Base-by-base conservation (phyloP, 1,140 invertebrate species). In the Lysiphlebus fabarum region DNA sequence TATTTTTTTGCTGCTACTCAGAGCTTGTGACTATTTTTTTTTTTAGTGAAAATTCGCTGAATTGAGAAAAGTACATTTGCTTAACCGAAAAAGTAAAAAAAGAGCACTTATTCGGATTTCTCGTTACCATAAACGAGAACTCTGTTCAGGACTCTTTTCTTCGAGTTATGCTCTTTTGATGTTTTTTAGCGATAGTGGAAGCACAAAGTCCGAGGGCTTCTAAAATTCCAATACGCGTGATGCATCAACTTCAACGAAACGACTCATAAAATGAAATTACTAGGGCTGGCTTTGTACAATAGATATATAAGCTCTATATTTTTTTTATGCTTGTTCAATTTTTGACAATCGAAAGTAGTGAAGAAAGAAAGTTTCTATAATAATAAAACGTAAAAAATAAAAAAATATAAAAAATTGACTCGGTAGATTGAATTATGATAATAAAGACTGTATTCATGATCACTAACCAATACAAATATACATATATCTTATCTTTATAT, bases 81-180 rank as follows among this genome's bases (percentile, higher is more conserved):
- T 33, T 5, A 53, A 33, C 33, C 44, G 41, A 34, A 36, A 12
- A 5, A 11, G 45, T 47, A 26, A 12, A 47, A 6, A 34, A 55
- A 43, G 17, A 60, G 62, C 58, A 60, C 58, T 63, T 63, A 63
- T 40, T 41, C 48, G 37, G 57, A 63, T 59, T 63, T 53, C 62
- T 59, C 53, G 62, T 63, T 60, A 63, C 49, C 62, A 58, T 63
- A 59, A 63, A 60, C 55, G 44, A 12, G 53, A 54, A 36, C 34
- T 49, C 58, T 33, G 37, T 34, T 34, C 10, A 11, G 11, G 42
- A 38, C 10, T 9, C 26, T 62, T 56, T 53, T 56, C 14, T 33
- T 47, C 56, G 51, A 56, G 56, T 56, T 56, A 59, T 62, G 40
- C 53, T 42, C 47, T 59, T 62, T 59, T 59, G 53, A 58, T 55